phyloP scores from a whole-genome alignment of 2,888 invertebrate genomes.

The Zaprionus obscuricornis region DNA sequence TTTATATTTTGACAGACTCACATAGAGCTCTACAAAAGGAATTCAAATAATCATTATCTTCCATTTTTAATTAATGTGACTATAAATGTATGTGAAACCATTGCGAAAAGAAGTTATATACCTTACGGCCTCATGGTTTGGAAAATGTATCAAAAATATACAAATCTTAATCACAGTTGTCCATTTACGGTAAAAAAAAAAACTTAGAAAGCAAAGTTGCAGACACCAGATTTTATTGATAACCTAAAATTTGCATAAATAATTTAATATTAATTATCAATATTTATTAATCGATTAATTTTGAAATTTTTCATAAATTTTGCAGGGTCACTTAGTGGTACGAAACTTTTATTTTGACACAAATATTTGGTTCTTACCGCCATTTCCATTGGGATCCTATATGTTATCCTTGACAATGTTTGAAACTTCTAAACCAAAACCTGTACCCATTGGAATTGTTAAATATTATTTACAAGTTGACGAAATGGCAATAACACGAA shows the following conservation, averaged over 20 bases:
- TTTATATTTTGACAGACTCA: slow-evolving; percentile 1
- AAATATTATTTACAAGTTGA: slow-evolving; percentile 24
- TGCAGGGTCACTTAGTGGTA: slow-evolving; percentile 25
- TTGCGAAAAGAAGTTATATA: background rate
- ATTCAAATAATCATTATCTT: slow-evolving; percentile 14
- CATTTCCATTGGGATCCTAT: slow-evolving; percentile 19
- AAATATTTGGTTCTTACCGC: slow-evolving; percentile 5
- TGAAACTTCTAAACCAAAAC: background rate
- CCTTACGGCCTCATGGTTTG: background rate
- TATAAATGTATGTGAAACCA: background rate
- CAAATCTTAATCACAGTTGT: slow-evolving; percentile 14
- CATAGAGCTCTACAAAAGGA: background rate
- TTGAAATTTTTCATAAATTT: no score
- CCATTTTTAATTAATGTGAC: slow-evolving; percentile 7
- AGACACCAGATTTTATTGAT: no score
- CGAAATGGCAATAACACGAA: slow-evolving; percentile 7
- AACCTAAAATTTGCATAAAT: no score
- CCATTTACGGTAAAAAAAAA: background rate
- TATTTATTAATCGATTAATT: background rate
- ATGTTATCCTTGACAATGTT: background rate
- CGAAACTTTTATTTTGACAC: slow-evolving; percentile 19
- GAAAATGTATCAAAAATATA: background rate
- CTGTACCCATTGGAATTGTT: slow-evolving; percentile 4
- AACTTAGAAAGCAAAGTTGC: no score
- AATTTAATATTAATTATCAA: background rate